These are phyloP conservation scores for Crenuchus spilurus DNA, from an alignment of 2,797 vertebrate species.

Conservation along the genomic window DNA sequence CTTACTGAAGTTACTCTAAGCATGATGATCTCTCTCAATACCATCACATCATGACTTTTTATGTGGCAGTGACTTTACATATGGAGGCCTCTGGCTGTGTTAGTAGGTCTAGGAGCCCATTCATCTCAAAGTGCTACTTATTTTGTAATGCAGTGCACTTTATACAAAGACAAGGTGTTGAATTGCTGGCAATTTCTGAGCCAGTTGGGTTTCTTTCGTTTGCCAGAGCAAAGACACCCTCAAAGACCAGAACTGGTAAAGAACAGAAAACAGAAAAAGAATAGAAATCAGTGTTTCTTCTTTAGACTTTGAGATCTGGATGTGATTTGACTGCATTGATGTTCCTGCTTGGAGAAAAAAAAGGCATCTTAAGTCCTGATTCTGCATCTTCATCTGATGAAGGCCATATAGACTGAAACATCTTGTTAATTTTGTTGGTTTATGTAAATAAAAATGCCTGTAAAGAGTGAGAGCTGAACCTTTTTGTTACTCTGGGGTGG, in stretches of 20 bases:
- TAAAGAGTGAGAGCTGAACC: no score
- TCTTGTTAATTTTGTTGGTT: no score
- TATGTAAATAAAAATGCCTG: no score
- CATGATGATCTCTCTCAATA: neutral
- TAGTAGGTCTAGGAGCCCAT: neutral
- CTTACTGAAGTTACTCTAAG: neutral
- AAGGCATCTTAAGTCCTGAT: no score
- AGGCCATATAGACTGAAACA: no score
- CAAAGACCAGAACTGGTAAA: neutral
- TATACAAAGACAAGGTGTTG: no score
- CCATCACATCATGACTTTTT: neutral
- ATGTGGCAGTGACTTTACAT: neutral
- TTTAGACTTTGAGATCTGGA: neutral
- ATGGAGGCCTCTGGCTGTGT: neutral
- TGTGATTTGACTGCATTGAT: neutral
- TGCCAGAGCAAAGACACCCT: neutral
- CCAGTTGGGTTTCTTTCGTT: neutral
- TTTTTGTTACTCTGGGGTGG: no score
- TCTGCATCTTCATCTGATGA: no score
- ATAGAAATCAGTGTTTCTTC: neutral
- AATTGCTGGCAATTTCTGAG: no score
- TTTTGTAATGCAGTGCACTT: neutral
- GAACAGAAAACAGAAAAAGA: no score
- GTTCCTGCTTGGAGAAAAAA: no score
- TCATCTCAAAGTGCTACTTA: neutral